Conservation (phyloP, 1,140 invertebrate species). For the Phymorhynchus buccinoides region DNA sequence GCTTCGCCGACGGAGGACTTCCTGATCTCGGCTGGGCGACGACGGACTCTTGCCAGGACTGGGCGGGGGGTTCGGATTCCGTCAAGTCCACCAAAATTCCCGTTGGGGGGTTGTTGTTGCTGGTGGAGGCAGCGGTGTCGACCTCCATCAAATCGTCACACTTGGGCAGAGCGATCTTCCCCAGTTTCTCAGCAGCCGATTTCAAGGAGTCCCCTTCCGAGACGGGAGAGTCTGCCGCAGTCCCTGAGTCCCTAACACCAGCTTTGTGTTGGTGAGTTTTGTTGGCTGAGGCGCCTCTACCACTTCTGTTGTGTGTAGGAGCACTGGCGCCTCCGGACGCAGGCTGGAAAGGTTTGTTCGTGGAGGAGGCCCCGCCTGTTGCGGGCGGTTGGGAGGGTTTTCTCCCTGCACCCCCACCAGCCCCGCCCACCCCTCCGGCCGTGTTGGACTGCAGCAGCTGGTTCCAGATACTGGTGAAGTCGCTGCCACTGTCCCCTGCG, state of each 20-base stretch:
- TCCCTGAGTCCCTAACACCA: not conserved
- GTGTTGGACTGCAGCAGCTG: conserved; percentile 19
- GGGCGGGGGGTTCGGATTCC: conserved; percentile 12
- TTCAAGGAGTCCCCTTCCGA: not conserved
- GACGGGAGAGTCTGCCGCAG: not conserved
- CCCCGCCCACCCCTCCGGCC: not conserved
- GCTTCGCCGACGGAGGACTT: not conserved
- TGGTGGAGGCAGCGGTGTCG: not conserved
- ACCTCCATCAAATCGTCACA: conserved; percentile 11
- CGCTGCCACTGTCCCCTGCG: not conserved
- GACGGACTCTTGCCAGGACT: not conserved
- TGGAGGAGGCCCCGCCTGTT: not conserved
- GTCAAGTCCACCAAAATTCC: conserved; percentile 26
- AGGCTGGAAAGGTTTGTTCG: not conserved
- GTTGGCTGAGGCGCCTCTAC: not conserved
- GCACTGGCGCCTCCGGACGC: not conserved
- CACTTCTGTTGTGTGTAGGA: not conserved
- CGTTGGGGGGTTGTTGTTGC: not conserved
- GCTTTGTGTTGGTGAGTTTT: not conserved
- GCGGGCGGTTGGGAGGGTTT: no score
- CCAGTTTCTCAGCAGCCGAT: conserved; percentile 27
- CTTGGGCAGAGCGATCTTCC: conserved; percentile 19
- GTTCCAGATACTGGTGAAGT: conserved; percentile 28
- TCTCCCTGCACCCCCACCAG: not conserved
- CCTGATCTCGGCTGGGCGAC: not conserved